A percentile compares a stretch with the other conserved stretches of the same genome.
These are phyloP conservation scores for Caenorhabditis sp. DNA, from an alignment of 2,888 invertebrate genomes.

Conservation along the genomic window DNA sequence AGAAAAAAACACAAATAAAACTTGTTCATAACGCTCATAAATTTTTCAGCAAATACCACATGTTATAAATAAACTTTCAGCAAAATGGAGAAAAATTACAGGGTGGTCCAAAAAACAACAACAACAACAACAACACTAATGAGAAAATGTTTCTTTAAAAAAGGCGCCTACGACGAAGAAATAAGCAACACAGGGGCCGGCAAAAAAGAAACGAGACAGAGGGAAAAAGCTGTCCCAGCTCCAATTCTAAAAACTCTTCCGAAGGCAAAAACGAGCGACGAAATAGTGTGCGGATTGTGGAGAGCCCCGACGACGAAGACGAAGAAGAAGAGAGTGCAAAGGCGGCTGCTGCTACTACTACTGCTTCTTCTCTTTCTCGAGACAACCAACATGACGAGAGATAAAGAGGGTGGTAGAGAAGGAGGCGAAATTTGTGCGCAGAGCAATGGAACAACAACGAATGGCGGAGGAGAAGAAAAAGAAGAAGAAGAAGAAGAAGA, in stretches of 20 bases:
- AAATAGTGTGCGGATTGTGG: background rate
- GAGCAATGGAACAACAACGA: background rate
- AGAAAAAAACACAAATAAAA: no score
- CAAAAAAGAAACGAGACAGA: background rate
- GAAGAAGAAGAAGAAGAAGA: background rate
- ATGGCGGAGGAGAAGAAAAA: background rate
- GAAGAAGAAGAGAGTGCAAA: constrained; percentile 3
- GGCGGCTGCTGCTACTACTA: background rate
- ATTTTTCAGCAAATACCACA: no score
- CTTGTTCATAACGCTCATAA: no score
- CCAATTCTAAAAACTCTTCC: constrained; percentile 1
- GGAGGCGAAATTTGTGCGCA: background rate
- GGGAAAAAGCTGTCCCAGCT: background rate
- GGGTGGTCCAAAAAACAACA: no score
- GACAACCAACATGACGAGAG: background rate
- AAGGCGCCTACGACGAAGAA: no score
- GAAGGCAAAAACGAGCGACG: background rate
- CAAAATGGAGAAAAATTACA: no score
- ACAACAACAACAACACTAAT: no score
- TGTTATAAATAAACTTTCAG: no score
- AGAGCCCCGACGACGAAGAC: background rate
- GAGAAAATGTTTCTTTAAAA: no score
- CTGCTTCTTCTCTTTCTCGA: background rate
- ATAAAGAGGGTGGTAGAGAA: background rate
- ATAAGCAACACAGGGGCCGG: no score